These are phyloP conservation scores for Platypus cylindrus DNA, from an alignment of 2,888 invertebrate species.

Conservation along the genomic window DNA sequence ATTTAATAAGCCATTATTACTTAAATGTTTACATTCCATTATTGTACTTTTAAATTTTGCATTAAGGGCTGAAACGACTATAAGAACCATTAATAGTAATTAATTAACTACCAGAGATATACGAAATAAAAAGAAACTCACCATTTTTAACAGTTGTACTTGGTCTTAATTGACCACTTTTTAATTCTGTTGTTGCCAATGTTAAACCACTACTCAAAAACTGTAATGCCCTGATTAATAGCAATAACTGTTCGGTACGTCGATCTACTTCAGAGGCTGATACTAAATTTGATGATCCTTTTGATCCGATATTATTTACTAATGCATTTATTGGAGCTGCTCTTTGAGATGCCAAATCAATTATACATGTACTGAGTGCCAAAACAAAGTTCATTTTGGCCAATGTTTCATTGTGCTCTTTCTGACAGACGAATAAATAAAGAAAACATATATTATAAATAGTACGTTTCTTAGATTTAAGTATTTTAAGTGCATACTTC, in stretches of 20 bases:
- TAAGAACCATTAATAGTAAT: no score
- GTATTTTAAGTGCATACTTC: slow-evolving; percentile 44
- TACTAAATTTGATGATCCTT: slow-evolving; percentile 6
- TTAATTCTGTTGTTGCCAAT: slow-evolving; percentile 76
- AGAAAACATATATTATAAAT: background rate
- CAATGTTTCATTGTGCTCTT: slow-evolving; percentile 92
- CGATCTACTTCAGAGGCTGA: slow-evolving; percentile 35
- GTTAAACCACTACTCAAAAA: slow-evolving; percentile 89
- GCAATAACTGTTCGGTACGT: slow-evolving; percentile 67
- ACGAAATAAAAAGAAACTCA: slow-evolving; percentile 31
- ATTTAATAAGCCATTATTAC: slow-evolving; percentile 56
- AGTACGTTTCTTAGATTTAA: no score
- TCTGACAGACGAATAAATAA: slow-evolving; percentile 35
- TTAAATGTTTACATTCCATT: slow-evolving; percentile 76
- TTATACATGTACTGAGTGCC: slow-evolving; percentile 87
- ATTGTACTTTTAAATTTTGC: slow-evolving; percentile 83
- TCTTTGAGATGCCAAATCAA: slow-evolving; percentile 75
- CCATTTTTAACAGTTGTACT: slow-evolving; percentile 85
- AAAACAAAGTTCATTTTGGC: slow-evolving; percentile 95
- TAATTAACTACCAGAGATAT: no score
- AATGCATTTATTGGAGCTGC: slow-evolving; percentile 54
- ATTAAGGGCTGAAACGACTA: slow-evolving; percentile 83
- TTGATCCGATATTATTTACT: slow-evolving; percentile 21
- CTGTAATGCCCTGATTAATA: slow-evolving; percentile 83
- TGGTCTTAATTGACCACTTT: slow-evolving; percentile 73